Evolutionary conservation across 1,140 invertebrate genomes (phyloP).

Genomic region (Drosophila ercepeae): DNA sequence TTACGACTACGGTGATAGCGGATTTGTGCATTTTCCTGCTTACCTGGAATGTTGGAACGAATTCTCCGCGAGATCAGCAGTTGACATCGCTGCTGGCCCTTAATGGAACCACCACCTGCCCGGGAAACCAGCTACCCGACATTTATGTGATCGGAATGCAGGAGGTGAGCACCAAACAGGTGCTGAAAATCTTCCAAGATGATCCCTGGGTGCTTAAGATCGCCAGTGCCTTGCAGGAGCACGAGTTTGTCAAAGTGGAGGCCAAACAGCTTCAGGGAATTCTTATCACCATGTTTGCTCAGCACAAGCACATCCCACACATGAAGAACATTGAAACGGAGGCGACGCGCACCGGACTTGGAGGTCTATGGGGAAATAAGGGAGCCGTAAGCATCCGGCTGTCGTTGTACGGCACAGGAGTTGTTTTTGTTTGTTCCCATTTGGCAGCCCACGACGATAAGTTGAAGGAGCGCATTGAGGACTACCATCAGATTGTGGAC

Average conservation of each 20-base stretch:
- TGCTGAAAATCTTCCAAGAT: conserved; percentile 91
- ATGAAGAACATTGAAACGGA: conserved; percentile 93
- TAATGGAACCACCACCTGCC: conserved; percentile 85
- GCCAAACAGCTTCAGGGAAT: conserved; percentile 91
- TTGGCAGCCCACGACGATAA: conserved; percentile 94
- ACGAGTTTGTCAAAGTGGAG: conserved; percentile 91
- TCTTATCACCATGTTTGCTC: conserved; percentile 90
- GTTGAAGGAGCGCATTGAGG: conserved; percentile 91
- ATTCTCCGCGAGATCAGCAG: conserved; percentile 87
- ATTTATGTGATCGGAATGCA: conserved; percentile 94
- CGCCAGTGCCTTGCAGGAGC: conserved; percentile 83
- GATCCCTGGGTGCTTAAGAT: conserved; percentile 92
- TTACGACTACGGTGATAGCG: conserved; percentile 55
- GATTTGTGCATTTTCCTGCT: conserved; percentile 88
- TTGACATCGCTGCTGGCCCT: conserved; percentile 89
- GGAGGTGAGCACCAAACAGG: conserved; percentile 91
- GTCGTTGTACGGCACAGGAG: conserved; percentile 92
- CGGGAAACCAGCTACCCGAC: conserved; percentile 88
- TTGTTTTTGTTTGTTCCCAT: conserved; percentile 95
- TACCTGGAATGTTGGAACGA: conserved; percentile 94
- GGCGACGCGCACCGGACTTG: conserved; percentile 93
- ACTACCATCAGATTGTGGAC: conserved; percentile 93
- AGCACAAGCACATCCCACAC: conserved; percentile 91
- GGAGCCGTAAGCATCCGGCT: conserved; percentile 95
- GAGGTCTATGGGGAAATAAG: conserved; percentile 94